Conservation (phyloP, 2,888 invertebrate genomes). For the Tiphia femorata region DNA sequence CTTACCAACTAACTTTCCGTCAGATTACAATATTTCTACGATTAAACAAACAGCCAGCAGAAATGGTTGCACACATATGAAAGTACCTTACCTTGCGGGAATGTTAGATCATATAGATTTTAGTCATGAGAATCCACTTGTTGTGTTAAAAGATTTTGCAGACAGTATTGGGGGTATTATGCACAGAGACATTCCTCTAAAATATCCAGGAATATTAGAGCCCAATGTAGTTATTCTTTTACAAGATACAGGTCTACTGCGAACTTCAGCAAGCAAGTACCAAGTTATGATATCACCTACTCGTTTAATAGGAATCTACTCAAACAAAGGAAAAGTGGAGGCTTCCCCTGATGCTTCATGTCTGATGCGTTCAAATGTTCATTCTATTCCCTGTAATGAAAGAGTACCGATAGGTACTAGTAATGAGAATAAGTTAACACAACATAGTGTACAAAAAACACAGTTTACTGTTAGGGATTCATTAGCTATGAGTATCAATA, state of each 20-base stretch:
- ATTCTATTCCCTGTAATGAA: too few relatives aligned
- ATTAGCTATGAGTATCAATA: too few relatives aligned
- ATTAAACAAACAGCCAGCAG: slow-evolving; percentile 51
- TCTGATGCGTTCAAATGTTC: too few relatives aligned
- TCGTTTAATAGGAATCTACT: slow-evolving; percentile 60
- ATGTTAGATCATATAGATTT: slow-evolving; percentile 61
- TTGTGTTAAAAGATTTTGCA: slow-evolving; percentile 63
- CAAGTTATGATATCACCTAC: slow-evolving; percentile 58
- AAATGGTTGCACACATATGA: slow-evolving; percentile 43
- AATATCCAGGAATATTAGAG: slow-evolving; percentile 60
- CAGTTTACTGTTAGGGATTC: too few relatives aligned
- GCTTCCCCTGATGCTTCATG: too few relatives aligned
- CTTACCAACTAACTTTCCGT: slow-evolving; percentile 52
- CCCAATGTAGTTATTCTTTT: slow-evolving; percentile 56
- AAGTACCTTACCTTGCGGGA: slow-evolving; percentile 62
- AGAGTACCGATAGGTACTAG: too few relatives aligned
- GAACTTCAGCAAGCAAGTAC: slow-evolving; percentile 46
- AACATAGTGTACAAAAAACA: too few relatives aligned
- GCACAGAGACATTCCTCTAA: slow-evolving; percentile 66
- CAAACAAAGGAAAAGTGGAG: slow-evolving; percentile 50
- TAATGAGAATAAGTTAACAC: too few relatives aligned
- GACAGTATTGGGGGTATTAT: slow-evolving; percentile 68
- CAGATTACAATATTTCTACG: slow-evolving; percentile 55
- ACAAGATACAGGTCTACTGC: slow-evolving; percentile 58
- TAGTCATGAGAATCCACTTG: slow-evolving; percentile 61